Base-by-base conservation (phyloP, 1,140 invertebrate species). In the Oreohelix idahoensis region DNA sequence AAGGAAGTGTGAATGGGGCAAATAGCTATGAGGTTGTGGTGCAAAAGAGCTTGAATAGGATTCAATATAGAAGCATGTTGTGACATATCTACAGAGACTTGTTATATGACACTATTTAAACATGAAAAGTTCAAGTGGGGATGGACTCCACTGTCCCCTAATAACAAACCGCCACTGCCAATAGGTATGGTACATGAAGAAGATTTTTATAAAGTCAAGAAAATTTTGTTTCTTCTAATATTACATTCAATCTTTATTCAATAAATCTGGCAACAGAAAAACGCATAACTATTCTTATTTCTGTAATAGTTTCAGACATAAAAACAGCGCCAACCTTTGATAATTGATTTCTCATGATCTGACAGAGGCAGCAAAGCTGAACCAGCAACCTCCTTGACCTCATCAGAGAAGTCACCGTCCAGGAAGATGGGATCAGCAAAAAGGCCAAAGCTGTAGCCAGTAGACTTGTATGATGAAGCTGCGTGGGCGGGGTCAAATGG, bases 371-470 rank as follows among this genome's bases (percentile, higher is more conserved):
- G 8, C 58, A 66, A 66, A 29, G 20, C 58, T 79, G 23, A 29
- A 10, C 29, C 49, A 32, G 88, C 88, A 63, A 49, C 29, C 45
- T 85, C 75, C 79, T 85, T 89, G 83, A 89, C 87, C 53, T 85
- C 83, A 20, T 85, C 81, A 4, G 90, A 88, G 79, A 88, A 90
- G 45, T 89, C 89, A 15, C 90, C 90, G 36, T 85, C 79, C 29
- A 29, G 23, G 78, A 85, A 88, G 35, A 92, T 88, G 17, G 89
- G 86, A 38, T 88, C 82, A 20, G 85, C 86, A 80, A 86, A 91
- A 71, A 86, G 86, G 69, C 89, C 89, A 26, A 89, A 84, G n/a
- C 82, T 82, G 76, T 89, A 89, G 38, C 88, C 82, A 63, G 84
- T 82, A 4, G 74, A 83, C 45, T 80, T 81, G 20, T 86, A 70